Evolutionary conservation across 37 sponge, comb jelly and placozoan species (phyloP).

Genomic region (Beroe forskalii): DNA sequence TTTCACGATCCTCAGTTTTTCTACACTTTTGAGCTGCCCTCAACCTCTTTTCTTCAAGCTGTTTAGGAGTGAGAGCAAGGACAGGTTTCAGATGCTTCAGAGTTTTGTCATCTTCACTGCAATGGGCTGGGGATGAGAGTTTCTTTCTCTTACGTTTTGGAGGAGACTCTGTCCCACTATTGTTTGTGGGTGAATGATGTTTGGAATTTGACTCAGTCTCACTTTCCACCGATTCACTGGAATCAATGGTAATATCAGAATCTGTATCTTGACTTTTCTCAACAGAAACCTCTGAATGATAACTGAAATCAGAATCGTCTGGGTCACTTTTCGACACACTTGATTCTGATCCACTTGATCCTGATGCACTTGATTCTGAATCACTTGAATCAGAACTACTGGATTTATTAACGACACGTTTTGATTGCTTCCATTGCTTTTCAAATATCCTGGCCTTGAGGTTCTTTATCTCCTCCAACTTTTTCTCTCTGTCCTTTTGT

Average conservation of each 20-base stretch:
- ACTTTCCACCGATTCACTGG: conserved; percentile 1
- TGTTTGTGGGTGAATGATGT: not conserved
- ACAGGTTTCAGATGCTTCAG: not conserved
- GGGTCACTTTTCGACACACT: not conserved
- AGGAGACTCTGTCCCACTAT: not conserved
- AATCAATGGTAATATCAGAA: conserved; percentile 16
- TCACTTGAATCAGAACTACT: not conserved
- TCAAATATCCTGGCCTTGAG: conserved; percentile 32
- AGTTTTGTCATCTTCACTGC: not conserved
- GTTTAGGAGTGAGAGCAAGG: not conserved
- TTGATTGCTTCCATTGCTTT: conserved; percentile 50
- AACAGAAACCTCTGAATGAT: not conserved
- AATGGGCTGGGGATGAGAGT: not conserved
- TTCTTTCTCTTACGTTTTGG: conserved; percentile 21
- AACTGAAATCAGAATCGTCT: conserved; percentile 30
- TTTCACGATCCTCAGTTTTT: no score
- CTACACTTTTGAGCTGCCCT: not conserved
- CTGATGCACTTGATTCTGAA: conserved; percentile 1
- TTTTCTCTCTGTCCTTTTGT: not conserved
- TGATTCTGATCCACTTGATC: conserved; percentile 2
- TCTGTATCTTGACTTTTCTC: not conserved
- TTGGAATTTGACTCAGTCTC: not conserved
- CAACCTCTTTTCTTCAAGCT: not conserved
- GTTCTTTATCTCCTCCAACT: not conserved
- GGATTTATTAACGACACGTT: not conserved